phyloP scores from a whole-genome alignment of 2,113 vertebrate species.

The Passer domesticus region DNA sequence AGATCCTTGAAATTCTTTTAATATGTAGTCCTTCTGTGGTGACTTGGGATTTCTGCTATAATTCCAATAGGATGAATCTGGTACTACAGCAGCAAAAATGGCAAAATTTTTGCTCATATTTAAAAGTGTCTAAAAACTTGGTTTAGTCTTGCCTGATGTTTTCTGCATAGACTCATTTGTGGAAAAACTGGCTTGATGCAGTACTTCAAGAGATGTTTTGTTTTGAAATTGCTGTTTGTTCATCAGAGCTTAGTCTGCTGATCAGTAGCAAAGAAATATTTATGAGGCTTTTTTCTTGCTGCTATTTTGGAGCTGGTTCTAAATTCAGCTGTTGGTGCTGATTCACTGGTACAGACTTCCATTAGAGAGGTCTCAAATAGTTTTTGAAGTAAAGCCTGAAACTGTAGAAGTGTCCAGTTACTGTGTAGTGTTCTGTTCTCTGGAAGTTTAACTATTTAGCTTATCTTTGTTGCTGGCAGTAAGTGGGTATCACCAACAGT shows the following conservation, averaged over 20 bases:
- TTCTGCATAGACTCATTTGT: background rate
- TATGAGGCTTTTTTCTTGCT: slow-evolving; percentile 16
- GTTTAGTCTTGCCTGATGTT: background rate
- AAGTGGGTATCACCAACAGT: background rate
- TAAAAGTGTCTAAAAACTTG: background rate
- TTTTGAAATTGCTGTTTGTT: background rate
- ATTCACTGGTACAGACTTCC: background rate
- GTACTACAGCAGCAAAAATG: background rate
- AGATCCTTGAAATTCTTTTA: background rate
- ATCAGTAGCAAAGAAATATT: slow-evolving; percentile 6
- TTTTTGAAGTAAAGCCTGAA: background rate
- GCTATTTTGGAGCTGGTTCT: slow-evolving; percentile 25
- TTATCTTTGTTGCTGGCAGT: background rate
- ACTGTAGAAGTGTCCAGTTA: background rate
- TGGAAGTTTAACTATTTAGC: background rate
- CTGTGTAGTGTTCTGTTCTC: background rate
- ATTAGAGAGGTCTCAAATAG: background rate
- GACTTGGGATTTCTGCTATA: background rate
- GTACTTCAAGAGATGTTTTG: background rate
- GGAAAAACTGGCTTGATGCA: background rate
- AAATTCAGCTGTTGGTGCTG: background rate
- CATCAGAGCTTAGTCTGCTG: background rate
- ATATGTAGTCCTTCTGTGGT: background rate
- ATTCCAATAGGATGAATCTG: background rate
- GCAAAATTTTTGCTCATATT: background rate